phyloP scores from a whole-genome alignment of 2,888 invertebrate genomes.

The Pseudolycoriella hygida region DNA sequence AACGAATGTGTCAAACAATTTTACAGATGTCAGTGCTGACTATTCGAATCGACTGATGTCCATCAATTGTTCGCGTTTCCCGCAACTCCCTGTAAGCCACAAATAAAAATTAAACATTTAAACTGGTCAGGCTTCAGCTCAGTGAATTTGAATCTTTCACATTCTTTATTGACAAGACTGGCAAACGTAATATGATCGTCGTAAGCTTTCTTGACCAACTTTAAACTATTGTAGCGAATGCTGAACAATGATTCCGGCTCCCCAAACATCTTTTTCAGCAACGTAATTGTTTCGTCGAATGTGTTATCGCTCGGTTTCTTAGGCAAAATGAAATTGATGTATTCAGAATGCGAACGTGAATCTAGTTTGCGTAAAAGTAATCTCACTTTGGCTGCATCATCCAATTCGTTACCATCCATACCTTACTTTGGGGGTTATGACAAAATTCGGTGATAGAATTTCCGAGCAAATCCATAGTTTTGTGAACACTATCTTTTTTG shows the following conservation, averaged over 20 bases:
- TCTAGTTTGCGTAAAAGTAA: conserved; percentile 10
- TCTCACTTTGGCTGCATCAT: conserved; percentile 10
- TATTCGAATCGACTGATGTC: too few species aligned
- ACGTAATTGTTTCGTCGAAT: conserved; percentile 3
- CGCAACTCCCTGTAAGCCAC: too few species aligned
- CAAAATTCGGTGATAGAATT: too few species aligned
- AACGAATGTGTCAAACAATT: conserved; percentile 13
- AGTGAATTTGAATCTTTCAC: conserved; percentile 11
- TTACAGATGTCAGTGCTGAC: too few species aligned
- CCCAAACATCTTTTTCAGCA: conserved; percentile 9
- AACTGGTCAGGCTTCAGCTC: conserved; percentile 10
- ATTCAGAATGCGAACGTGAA: conserved; percentile 10
- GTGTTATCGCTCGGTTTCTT: conserved; percentile 8
- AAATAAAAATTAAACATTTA: too few species aligned
- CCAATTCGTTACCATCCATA: conserved; percentile 9
- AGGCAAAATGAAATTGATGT: conserved; percentile 11
- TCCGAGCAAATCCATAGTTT: too few species aligned
- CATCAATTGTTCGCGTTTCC: too few species aligned
- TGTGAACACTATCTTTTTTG: too few species aligned
- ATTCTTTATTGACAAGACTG: conserved; percentile 9
- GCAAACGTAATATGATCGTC: conserved; percentile 10
- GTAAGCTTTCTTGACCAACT: conserved; percentile 8
- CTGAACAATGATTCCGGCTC: too few species aligned
- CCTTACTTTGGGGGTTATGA: too few species aligned
- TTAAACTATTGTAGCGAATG: too few species aligned